phyloP scores from a whole-genome alignment of 2,113 vertebrate species.

The Oryzias curvinotus region DNA sequence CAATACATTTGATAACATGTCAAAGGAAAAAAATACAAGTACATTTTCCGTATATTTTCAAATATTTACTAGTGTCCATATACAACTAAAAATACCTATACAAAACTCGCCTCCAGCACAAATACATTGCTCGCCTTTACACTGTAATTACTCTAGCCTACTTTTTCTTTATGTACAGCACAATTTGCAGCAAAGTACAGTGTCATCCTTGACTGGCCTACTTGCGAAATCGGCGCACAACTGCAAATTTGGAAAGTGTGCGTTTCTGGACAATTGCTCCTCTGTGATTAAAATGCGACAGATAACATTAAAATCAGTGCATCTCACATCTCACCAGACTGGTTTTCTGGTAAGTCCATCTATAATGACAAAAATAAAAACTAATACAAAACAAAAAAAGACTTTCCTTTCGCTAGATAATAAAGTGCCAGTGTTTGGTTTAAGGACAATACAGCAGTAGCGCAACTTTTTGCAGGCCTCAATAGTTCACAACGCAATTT shows the following conservation, averaged over 20 bases:
- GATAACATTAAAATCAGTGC: constrained; percentile 15
- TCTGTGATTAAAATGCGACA: constrained; percentile 42
- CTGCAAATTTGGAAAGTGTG: constrained; percentile 27
- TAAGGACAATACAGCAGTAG: constrained; percentile 65
- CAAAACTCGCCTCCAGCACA: constrained; percentile 95
- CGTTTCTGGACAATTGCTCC: constrained; percentile 40
- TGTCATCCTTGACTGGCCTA: constrained; percentile 47
- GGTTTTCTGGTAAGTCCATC: constrained; percentile 40
- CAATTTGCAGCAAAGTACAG: constrained; percentile 66
- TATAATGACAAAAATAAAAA: constrained; percentile 40
- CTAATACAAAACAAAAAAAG: neutral
- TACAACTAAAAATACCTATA: constrained; percentile 99
- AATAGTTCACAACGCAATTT: constrained; percentile 35
- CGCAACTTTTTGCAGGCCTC: constrained; percentile 55
- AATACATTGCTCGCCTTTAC: constrained; percentile 89
- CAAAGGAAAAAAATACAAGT: constrained; percentile 82
- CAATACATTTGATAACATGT: constrained; percentile 86
- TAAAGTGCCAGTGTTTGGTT: constrained; percentile 84
- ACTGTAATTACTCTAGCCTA: constrained; percentile 89
- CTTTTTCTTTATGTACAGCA: constrained; percentile 84
- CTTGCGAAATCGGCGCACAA: constrained; percentile 62
- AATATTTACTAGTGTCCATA: constrained; percentile 98
- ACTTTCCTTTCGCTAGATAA: constrained; percentile 63
- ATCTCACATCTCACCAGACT: constrained; percentile 37
- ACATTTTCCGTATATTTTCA: constrained; percentile 95